phyloP scores from a whole-genome alignment of 2,113 vertebrate species.

The Ptilonorhynchus violaceus region DNA sequence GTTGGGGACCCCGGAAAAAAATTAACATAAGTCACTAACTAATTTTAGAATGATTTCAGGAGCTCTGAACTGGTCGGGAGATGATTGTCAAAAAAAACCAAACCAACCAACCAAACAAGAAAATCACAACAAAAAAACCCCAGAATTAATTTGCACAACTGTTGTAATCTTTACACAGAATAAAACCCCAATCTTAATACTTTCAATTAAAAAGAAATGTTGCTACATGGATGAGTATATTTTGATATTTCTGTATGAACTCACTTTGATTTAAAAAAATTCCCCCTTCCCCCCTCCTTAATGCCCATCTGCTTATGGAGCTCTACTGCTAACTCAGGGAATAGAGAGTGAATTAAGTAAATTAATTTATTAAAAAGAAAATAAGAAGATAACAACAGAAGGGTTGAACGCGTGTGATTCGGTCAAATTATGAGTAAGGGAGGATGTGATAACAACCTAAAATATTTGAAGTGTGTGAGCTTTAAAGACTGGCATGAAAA shows the following conservation, averaged over 20 bases:
- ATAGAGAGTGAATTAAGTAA: background rate
- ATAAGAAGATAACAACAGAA: background rate
- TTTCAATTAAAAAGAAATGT: background rate
- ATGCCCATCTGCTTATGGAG: background rate
- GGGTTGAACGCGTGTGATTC: background rate
- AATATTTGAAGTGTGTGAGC: background rate
- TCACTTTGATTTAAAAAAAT: background rate
- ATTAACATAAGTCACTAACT: background rate
- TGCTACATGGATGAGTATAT: background rate
- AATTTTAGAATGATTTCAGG: background rate
- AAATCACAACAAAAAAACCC: accelerated
- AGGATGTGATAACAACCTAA: background rate
- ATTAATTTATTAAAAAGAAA: background rate
- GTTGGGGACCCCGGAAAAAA: background rate
- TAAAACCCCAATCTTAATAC: background rate
- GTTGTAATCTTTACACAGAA: background rate
- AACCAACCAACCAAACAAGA: background rate
- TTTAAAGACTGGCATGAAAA: no score
- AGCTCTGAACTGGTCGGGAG: background rate
- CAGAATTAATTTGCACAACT: background rate
- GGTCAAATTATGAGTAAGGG: background rate
- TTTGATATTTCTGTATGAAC: background rate
- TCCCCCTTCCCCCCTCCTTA: no score
- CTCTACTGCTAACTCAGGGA: background rate
- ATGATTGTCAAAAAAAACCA: background rate